Evolutionary conservation across 2,888 invertebrate genomes (phyloP), one percentile per base, ranked within the genome.

Genomic region (Mellilla xanthometata): DNA sequence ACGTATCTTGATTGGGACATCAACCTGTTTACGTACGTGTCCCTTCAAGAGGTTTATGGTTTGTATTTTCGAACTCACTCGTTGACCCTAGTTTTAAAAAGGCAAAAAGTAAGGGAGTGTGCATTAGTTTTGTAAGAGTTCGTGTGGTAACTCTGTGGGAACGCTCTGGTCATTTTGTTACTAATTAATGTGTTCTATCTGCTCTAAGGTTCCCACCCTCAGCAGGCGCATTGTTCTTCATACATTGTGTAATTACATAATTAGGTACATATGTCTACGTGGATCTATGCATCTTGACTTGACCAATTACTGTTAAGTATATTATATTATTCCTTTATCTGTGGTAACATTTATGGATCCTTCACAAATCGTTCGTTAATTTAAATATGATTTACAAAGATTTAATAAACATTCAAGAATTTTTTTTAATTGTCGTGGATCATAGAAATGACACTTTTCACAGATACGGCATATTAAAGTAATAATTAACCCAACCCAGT

Each of bases 1-100:
- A 60, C 63, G 63, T 68, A 60, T 64, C 67, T 68, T 72, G 75
- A 79, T 78, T 76, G 72, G 76, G 65, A 67, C 74, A 66, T 76
- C 73, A 77, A 76, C 72, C 70, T 65, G 68, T 67, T 62, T 72
- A 71, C 62, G 68, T 64, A 65, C 56, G 66, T 65, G 63, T 50
- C 46, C 53, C 46, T 55, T 50, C 34, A 40, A 50, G 44, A 52
- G 39, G 52, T 53, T 54, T 57, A 53, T 52, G 39, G 38, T 39
- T 51, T 53, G 49, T 53, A 52, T 52, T 45, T 47, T 52, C 54
- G 53, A 53, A 54, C 39, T 40, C 45, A 49, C 45, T 47, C 40
- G 47, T 45, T 24, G 8, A 32, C 12, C 4, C 8, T 22, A 7
- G 24, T 23, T 31, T 32, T 27, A 42, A 24, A 11, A 26, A 29